Evolutionary conservation across 1,140 invertebrate genomes (phyloP), one percentile per base, ranked within the genome.

Genomic region (Drosophila lacteicornis): DNA sequence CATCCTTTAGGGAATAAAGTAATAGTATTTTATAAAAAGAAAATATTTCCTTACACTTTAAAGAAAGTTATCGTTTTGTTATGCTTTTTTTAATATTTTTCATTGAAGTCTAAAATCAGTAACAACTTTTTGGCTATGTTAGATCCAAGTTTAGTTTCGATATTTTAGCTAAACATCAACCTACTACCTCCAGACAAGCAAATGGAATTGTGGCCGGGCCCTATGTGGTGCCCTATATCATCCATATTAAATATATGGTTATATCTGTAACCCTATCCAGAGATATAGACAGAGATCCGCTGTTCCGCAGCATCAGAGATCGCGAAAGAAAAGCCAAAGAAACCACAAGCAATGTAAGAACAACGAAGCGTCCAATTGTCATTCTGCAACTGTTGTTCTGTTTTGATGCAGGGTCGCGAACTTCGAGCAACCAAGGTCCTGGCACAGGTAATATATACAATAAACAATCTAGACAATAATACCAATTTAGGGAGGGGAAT

Each of bases 311-410:
- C 13, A 22, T 4, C 19, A 51, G 36, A 47, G 4, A 17, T 8
- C 57, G 12, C 50, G 33, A 65, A 75, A 57, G 60, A 73, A 78
- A 59, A 57, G 46, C 65, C 81, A 88, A 91, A 91, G 91, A 83
- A 84, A 92, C 75, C 91, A 92, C 90, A 91, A 92, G 91, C 91
- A 92, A 92, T 91, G 82, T 81, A 92, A 92, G 91, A 92, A 92
- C 91, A 92, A 91, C 91, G 91, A 91, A 91, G 88, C 91, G 91
- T 92, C 91, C 91, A 92, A 92, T 92, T 92, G 91, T 92, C 91
- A 92, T 92, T 92, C 84, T 92, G 91, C 91, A 92, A 92, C 91
- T 92, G 91, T 92, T 92, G 91, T 92, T 92, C 90, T 87, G 91
- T 92, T 88, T 91, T 91, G 91, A 91, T 92, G 91, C 81, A 92